Base-by-base conservation (phyloP, 2,888 invertebrate species). In the Ophion ellenae region DNA sequence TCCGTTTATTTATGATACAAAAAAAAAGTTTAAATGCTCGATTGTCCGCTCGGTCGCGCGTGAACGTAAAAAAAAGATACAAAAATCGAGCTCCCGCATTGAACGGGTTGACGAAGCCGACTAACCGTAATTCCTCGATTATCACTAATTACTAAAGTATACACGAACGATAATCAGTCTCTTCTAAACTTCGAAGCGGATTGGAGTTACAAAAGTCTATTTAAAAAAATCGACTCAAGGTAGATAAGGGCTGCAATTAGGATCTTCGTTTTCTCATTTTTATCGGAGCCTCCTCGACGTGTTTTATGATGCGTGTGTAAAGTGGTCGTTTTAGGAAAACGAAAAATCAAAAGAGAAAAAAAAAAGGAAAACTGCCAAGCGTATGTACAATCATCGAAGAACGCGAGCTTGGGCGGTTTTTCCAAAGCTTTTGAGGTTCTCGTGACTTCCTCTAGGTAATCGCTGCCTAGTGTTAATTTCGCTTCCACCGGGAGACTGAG, bases 121-220 rank as follows among this genome's bases (percentile, higher is more conserved):
- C 69, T 75, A 75, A 69, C n/a, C 57, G 14, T 80, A 63, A 80
- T 57, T 47, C 57, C 36, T 40, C 57, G 53, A 81, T 86, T 64
- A 84, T 75, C 80, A 84, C 81, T 88, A 85, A 83, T 84, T 83
- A 75, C 63, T 81, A 81, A 86, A 63, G 64, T 85, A 87, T 84
- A 53, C 53, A 86, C 85, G 82, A 87, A 87, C 87, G 86, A 87
- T 87, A 86, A 88, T 89, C 89, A 90, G 88, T 90, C 88, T 90
- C 87, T 78, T 81, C 66, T 80, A 83, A 83, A 83, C 74, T 81
- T 83, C 69, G 77, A 81, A 81, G 81, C 74, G 28, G 77, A 74
- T 64, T 81, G 69, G 63, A 66, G 80, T 59, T 32, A 79, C 53
- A 67, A 67, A 78, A 81, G 32, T 81, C 57, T 17, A 32, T 53